Conservation (phyloP, 23 tunicate genomes). For the Diplosoma virens region DNA sequence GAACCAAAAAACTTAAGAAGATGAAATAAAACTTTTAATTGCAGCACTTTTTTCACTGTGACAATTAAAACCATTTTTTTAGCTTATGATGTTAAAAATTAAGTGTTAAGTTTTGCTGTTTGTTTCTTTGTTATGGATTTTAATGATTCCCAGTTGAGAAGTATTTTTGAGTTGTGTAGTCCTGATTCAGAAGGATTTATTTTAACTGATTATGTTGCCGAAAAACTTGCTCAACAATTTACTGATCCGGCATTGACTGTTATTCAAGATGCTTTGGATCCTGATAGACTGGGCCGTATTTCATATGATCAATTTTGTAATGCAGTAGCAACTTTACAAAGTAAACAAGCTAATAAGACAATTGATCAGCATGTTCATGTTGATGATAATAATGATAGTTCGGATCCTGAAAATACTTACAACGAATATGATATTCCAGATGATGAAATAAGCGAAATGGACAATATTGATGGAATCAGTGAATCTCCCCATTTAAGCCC, state of each 20-base stretch:
- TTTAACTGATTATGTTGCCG: slow-evolving; percentile 55
- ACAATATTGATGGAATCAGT: slow-evolving; percentile 60
- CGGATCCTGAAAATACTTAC: slow-evolving; percentile 92
- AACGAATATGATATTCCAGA: slow-evolving; percentile 93
- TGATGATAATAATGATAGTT: slow-evolving; percentile 55
- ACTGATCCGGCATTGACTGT: slow-evolving; percentile 36
- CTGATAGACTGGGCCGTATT: slow-evolving; percentile 47
- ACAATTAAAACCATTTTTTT: too few species aligned
- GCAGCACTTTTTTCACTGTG: too few species aligned
- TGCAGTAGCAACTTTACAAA: slow-evolving; percentile 45
- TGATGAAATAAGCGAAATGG: slow-evolving; percentile 72
- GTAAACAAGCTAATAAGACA: neutral
- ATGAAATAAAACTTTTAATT: too few species aligned
- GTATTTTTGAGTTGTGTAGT: slow-evolving; percentile 75
- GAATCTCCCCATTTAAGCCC: slow-evolving; percentile 66
- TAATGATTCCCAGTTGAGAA: slow-evolving; percentile 30
- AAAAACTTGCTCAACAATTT: slow-evolving; percentile 70
- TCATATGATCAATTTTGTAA: slow-evolving; percentile 60
- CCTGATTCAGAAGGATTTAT: slow-evolving; percentile 85
- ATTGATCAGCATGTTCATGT: neutral
- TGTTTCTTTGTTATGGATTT: slow-evolving; percentile 22
- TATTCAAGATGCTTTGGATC: slow-evolving; percentile 70
- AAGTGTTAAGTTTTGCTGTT: too few species aligned
- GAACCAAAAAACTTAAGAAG: too few species aligned
- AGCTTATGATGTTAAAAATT: too few species aligned